phyloP scores from a whole-genome alignment of 2,888 invertebrate species.

The Phytoseiulus persimilis region DNA sequence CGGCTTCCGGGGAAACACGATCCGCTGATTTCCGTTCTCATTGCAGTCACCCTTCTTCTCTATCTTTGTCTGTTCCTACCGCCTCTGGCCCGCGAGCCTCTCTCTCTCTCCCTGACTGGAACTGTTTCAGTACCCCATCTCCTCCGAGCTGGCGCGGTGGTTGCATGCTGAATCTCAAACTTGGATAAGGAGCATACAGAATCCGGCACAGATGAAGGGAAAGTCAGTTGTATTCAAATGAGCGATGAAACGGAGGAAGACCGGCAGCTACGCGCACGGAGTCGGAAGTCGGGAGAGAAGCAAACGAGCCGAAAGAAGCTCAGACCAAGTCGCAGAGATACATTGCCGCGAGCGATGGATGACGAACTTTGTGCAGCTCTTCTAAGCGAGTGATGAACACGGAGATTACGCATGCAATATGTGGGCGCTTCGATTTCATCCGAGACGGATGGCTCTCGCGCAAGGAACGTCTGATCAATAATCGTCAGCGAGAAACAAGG shows the following conservation, averaged over 20 bases:
- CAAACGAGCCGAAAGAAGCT: background rate
- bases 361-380: background rate
- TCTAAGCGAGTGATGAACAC: background rate
- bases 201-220: background rate
- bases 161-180: background rate
- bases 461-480: background rate
- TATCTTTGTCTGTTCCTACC: background rate
- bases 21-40: background rate
- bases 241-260: background rate
- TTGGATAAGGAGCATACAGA: background rate
- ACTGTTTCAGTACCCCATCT: background rate
- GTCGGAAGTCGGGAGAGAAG: background rate
- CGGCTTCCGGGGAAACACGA: background rate
- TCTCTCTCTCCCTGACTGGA: background rate
- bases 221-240: background rate
- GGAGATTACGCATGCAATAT: background rate
- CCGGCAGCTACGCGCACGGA: background rate
- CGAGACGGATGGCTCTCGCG: background rate
- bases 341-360: background rate
- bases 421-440: background rate
- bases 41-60: background rate
- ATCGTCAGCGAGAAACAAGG: background rate
- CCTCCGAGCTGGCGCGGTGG: background rate
- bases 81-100: background rate
- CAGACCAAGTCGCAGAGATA: background rate